A percentile compares a stretch with the other conserved stretches of the same genome.
Evolutionary conservation across 2,113 vertebrate species (phyloP).

Genomic region (Leptocoma aspasia): DNA sequence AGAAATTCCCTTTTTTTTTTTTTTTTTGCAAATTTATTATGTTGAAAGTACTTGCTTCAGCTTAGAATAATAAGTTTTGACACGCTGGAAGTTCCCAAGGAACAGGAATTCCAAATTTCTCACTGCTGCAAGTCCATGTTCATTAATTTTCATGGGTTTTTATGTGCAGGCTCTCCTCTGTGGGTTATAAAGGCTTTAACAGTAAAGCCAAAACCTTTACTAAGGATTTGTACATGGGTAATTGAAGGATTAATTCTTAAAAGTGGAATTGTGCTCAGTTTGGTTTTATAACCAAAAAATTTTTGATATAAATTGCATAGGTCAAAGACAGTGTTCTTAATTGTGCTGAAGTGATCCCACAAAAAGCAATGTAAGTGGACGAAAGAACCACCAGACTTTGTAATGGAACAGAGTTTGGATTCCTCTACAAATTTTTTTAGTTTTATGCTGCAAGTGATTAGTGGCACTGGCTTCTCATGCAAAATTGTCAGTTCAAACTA

Average conservation of each 20-base stretch:
- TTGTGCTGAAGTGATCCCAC: not conserved
- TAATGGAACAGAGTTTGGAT: not conserved
- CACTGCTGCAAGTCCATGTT: slow-evolving; percentile 40
- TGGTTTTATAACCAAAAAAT: not conserved
- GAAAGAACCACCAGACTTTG: not conserved
- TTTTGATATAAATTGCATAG: not conserved
- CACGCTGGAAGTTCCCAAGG: slow-evolving; percentile 47
- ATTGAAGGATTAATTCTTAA: slow-evolving; percentile 54
- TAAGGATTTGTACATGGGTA: slow-evolving; percentile 37
- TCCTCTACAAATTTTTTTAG: not conserved
- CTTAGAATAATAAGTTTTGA: slow-evolving; percentile 55
- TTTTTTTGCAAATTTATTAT: not conserved
- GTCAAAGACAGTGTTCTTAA: slow-evolving; percentile 25
- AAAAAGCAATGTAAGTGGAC: not conserved
- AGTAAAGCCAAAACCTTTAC: slow-evolving; percentile 50
- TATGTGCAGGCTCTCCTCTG: slow-evolving; percentile 30
- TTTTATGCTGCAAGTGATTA: slow-evolving; percentile 18
- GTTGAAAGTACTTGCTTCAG: slow-evolving; percentile 25
- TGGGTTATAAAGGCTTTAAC: slow-evolving; percentile 48
- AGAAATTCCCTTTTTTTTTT: not conserved
- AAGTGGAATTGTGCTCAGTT: slow-evolving; percentile 2
- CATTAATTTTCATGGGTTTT: slow-evolving; percentile 51
- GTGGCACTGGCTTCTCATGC: not conserved
- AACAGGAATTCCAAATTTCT: slow-evolving; percentile 54
- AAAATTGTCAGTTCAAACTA: slow-evolving; percentile 1